Percentiles rank a stretch among this genome's conserved stretches.
Evolutionary conservation across 1,140 invertebrate genomes (phyloP).

Genomic region (Lepidurus apus): DNA sequence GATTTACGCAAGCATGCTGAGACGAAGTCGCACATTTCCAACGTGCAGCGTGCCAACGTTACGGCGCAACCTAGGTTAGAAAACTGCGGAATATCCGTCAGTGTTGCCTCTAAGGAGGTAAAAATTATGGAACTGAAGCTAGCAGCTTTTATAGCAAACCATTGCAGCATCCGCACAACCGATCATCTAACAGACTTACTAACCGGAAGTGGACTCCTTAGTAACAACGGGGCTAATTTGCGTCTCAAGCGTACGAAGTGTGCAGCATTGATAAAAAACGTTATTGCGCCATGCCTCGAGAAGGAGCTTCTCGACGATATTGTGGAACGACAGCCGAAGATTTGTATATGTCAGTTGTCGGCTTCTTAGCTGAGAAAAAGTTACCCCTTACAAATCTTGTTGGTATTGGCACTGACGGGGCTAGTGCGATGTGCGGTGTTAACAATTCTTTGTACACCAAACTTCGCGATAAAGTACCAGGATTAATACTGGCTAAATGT

Average conservation of each 20-base stretch:
- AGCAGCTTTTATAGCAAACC: conserved; percentile 5
- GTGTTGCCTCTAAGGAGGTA: not conserved
- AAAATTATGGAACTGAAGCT: not conserved
- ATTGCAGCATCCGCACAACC: not conserved
- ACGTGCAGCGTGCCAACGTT: not conserved
- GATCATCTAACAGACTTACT: conserved; percentile 1
- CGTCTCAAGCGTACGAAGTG: conserved; percentile 4
- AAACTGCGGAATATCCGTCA: conserved; percentile 5
- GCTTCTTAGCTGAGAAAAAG: not conserved
- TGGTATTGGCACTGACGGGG: conserved; percentile 45
- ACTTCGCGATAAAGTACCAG: conserved; percentile 36
- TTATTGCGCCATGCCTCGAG: too few species aligned
- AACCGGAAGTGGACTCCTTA: not conserved
- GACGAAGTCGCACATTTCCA: not conserved
- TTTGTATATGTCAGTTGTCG: not conserved
- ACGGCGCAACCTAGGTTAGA: not conserved
- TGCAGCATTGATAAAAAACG: not conserved
- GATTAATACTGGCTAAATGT: conserved; percentile 38
- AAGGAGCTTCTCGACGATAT: not conserved
- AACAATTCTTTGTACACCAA: conserved; percentile 43
- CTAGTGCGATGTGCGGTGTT: conserved; percentile 43
- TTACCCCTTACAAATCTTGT: not conserved
- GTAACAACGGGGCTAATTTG: conserved; percentile 5
- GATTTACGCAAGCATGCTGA: conserved; percentile 1
- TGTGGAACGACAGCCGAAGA: not conserved